Evolutionary conservation across 2,797 vertebrate genomes (phyloP).

Genomic region (Crossoptilon crossoptilon): DNA sequence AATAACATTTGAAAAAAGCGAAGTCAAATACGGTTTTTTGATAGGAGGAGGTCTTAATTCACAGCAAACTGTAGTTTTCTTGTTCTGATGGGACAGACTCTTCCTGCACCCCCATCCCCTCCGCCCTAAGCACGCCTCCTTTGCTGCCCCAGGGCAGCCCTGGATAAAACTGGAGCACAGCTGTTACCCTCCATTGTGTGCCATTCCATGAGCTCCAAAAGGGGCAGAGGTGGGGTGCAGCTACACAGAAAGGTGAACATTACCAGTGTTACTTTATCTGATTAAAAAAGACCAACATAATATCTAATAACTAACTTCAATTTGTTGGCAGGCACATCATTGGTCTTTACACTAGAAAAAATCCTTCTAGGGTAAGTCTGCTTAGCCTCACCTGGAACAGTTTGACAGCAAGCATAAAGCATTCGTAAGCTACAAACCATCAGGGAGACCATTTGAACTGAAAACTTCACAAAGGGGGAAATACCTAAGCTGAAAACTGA

Average conservation of each 20-base stretch:
- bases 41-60: background rate
- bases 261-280: background rate
- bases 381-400: background rate
- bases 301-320: background rate
- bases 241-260: background rate
- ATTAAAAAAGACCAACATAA: background rate
- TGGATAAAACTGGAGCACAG: background rate
- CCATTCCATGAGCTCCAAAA: background rate
- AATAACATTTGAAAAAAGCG: background rate
- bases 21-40: background rate
- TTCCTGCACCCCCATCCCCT: accelerated
- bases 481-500: background rate
- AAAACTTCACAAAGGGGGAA: background rate
- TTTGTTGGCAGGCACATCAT: background rate
- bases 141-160: background rate
- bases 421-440: background rate
- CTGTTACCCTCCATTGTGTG: background rate
- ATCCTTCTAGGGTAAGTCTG: background rate
- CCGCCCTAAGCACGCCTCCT: too few species aligned
- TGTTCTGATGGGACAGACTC: background rate
- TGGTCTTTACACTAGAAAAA: background rate
- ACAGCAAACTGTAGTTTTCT: background rate
- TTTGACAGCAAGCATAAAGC: background rate
- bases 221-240: background rate
- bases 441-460: background rate